Evolutionary conservation across 2,113 vertebrate species (phyloP).

Genomic region (Clarias batrachus): DNA sequence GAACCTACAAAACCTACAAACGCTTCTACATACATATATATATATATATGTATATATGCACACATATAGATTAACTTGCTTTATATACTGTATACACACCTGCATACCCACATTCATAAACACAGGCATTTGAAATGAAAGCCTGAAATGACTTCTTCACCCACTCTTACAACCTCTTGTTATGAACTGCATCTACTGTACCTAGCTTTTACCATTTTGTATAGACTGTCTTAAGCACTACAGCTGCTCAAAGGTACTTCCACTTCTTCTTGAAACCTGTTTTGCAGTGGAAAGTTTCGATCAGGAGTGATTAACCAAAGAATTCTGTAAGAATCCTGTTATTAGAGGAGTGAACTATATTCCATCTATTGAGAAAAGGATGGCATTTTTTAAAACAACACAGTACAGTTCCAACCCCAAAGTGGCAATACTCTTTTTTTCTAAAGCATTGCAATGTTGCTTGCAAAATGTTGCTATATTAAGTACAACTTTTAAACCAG

Average conservation of each 20-base stretch:
- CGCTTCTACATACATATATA: background rate
- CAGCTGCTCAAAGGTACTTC: background rate
- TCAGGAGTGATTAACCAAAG: background rate
- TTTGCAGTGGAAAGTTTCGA: background rate
- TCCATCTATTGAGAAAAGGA: background rate
- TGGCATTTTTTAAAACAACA: background rate
- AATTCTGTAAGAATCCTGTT: background rate
- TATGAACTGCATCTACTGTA: background rate
- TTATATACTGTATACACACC: conserved; percentile 22
- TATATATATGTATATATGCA: background rate
- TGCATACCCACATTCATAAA: conserved; percentile 20
- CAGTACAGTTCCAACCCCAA: background rate
- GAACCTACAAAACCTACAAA: background rate
- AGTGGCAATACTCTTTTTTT: background rate
- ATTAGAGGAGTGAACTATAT: background rate
- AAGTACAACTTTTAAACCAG: background rate
- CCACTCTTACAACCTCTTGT: background rate
- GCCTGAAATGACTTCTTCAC: background rate
- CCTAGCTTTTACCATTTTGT: background rate
- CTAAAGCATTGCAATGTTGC: background rate
- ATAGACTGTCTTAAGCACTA: background rate
- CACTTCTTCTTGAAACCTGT: background rate
- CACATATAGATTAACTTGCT: conserved; percentile 24
- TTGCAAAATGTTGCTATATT: background rate
- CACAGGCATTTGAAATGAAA: background rate